Percentiles rank a stretch among this genome's conserved stretches.
phyloP scores from a whole-genome alignment of 2,113 vertebrate species.

The Silurus meridionalis region DNA sequence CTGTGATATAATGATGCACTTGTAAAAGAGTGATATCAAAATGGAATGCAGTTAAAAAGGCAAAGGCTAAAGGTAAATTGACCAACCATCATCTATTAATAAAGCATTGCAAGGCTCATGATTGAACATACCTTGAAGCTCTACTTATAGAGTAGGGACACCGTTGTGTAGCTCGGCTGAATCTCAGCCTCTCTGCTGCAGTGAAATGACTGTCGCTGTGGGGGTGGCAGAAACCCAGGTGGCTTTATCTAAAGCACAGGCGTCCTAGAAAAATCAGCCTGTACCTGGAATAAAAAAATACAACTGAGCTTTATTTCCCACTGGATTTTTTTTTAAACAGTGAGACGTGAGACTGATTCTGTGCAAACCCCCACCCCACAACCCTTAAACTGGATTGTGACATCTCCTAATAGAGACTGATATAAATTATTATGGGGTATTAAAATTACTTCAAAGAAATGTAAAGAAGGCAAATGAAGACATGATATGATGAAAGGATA shows the following conservation, averaged over 20 bases:
- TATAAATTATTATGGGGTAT: not conserved
- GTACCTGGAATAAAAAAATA: conserved; percentile 38
- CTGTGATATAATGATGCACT: conserved; percentile 2
- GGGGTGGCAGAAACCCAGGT: conserved; percentile 51
- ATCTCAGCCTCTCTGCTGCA: conserved; percentile 20
- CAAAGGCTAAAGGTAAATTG: conserved; percentile 22
- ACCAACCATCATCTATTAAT: conserved; percentile 37
- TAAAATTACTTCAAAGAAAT: not conserved
- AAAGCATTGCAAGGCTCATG: conserved; percentile 25
- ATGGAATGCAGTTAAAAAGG: not conserved
- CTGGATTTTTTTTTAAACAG: conserved; percentile 12
- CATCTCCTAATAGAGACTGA: not conserved
- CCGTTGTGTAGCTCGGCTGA: conserved; percentile 21
- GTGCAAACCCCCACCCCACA: not conserved
- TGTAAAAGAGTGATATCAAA: conserved; percentile 26
- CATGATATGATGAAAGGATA: not conserved
- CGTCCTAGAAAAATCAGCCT: conserved; percentile 54
- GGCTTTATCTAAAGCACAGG: conserved; percentile 43
- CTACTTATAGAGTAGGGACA: conserved; percentile 26
- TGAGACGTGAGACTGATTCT: not conserved
- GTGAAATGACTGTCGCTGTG: conserved; percentile 32
- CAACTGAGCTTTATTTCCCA: conserved; percentile 29
- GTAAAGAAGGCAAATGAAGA: not conserved
- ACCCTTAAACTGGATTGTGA: not conserved
- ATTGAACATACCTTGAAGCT: conserved; percentile 9